phyloP scores from a whole-genome alignment of 2,797 vertebrate species.

The Oreortyx pictus region DNA sequence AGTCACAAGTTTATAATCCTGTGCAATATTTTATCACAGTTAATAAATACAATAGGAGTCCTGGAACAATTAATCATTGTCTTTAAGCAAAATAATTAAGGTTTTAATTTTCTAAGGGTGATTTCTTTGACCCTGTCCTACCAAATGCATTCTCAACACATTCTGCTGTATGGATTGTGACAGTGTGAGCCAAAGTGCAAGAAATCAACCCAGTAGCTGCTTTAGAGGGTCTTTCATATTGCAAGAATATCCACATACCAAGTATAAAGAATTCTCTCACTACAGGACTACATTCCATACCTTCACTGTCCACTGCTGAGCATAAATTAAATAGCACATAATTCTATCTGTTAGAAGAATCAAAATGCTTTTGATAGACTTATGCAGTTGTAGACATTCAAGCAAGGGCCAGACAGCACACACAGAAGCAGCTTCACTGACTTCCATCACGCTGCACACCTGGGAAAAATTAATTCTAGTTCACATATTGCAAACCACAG shows the following conservation, averaged over 20 bases:
- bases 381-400: background rate
- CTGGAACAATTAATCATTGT: slow-evolving; percentile 25
- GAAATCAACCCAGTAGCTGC: background rate
- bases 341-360: background rate
- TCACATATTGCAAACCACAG: background rate
- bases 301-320: background rate
- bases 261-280: background rate
- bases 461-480: background rate
- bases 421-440: background rate
- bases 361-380: background rate
- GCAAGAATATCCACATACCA: background rate
- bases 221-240: background rate
- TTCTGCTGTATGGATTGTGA: background rate
- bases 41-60: slow-evolving; percentile 43
- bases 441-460: background rate
- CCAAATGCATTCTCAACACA: slow-evolving; percentile 2
- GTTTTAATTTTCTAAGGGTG: slow-evolving; percentile 67
- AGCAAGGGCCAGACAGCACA: background rate
- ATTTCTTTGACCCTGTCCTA: slow-evolving; percentile 63
- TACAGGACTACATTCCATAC: background rate
- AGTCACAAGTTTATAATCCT: background rate
- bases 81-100: slow-evolving; percentile 69
- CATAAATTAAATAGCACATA: background rate
- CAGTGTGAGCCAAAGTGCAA: background rate
- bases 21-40: slow-evolving; percentile 25